A percentile compares a stretch with the other conserved stretches of the same genome.
These are phyloP conservation scores for Diadegma fenestrale DNA, from an alignment of 2,888 invertebrate genomes.

Conservation along the genomic window DNA sequence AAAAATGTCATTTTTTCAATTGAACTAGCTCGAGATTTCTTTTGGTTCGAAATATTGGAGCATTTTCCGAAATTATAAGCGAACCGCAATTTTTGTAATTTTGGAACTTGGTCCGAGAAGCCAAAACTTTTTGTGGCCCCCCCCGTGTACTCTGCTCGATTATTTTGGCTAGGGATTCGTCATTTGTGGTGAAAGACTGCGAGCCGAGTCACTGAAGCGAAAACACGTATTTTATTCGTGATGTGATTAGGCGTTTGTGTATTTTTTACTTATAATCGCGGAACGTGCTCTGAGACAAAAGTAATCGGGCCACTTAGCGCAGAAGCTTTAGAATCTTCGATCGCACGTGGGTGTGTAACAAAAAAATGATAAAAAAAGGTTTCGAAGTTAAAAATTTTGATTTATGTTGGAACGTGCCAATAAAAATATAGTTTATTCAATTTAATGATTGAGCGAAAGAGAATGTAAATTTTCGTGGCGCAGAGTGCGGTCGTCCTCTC, in stretches of 20 bases:
- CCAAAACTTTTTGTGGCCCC: neutral
- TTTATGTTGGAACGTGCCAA: neutral
- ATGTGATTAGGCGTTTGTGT: neutral
- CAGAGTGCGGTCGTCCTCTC: neutral
- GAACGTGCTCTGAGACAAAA: neutral
- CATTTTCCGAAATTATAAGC: neutral
- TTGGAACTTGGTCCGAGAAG: neutral
- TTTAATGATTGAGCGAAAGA: neutral
- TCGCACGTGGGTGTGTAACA: neutral
- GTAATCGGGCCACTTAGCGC: neutral
- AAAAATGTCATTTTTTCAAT: neutral
- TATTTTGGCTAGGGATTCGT: conserved; percentile 4
- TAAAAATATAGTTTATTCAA: neutral
- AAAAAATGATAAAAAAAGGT: neutral
- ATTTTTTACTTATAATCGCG: neutral
- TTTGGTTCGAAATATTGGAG: neutral
- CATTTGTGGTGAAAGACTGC: neutral
- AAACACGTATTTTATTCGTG: conserved; percentile 2
- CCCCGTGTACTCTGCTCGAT: neutral
- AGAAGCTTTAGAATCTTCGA: neutral
- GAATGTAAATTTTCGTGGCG: neutral
- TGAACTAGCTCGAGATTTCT: neutral
- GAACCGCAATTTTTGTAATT: neutral
- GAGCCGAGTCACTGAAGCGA: neutral
- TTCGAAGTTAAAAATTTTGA: neutral